These are phyloP conservation scores for Itoplectis maculator DNA, from an alignment of 2,888 invertebrate species.

Conservation along the genomic window DNA sequence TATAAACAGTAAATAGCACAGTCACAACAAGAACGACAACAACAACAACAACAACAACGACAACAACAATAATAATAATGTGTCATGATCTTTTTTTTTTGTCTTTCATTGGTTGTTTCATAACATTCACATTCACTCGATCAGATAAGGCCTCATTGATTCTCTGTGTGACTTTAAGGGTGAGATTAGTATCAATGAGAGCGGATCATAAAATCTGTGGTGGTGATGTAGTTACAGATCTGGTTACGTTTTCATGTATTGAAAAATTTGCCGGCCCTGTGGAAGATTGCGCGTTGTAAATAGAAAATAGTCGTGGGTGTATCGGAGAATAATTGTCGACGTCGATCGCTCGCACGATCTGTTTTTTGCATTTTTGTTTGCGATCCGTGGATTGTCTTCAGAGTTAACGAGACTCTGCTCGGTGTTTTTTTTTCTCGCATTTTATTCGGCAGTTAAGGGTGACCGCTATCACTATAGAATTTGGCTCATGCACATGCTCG, in stretches of 20 bases:
- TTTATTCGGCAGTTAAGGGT: conserved; percentile 18
- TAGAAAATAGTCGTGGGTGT: conserved; percentile 33
- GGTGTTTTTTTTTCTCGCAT: conserved; percentile 1
- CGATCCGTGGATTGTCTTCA: neutral
- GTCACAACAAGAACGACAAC: conserved; percentile 63
- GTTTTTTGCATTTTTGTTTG: neutral
- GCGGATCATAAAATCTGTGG: conserved; percentile 38
- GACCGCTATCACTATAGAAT: conserved; percentile 45
- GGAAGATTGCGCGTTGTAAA: conserved; percentile 7
- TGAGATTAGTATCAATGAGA: conserved; percentile 24
- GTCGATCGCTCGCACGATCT: conserved; percentile 5
- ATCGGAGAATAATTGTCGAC: neutral
- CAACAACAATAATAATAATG: conserved; percentile 76
- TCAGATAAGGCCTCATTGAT: conserved; percentile 53
- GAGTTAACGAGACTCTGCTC: neutral
- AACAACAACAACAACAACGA: conserved; percentile 68
- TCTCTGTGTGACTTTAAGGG: conserved; percentile 38
- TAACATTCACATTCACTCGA: conserved; percentile 68
- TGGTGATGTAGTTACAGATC: conserved; percentile 45
- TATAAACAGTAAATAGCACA: conserved; percentile 73
- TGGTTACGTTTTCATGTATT: neutral
- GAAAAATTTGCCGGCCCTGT: conserved; percentile 11
- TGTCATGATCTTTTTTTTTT: conserved; percentile 58
- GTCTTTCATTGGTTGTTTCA: conserved; percentile 51
- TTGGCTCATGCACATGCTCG: conserved; percentile 63